These are phyloP conservation scores for Caradrina kadenii DNA, from an alignment of 2,888 invertebrate genomes.

Conservation along the genomic window DNA sequence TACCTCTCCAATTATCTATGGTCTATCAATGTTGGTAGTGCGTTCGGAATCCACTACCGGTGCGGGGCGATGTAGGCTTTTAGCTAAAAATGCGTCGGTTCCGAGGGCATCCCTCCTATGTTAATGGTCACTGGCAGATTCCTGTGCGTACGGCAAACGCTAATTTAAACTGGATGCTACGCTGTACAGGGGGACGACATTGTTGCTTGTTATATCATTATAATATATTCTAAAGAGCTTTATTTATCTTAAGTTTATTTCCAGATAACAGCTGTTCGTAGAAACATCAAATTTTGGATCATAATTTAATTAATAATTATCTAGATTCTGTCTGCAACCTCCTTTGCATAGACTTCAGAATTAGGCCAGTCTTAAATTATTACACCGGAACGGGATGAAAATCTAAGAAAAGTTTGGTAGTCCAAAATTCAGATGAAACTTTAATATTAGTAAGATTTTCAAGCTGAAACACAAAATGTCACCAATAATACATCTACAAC, in stretches of 20 bases:
- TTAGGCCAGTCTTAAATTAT: too few species aligned
- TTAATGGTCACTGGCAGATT: conserved; percentile 79
- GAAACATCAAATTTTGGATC: not conserved
- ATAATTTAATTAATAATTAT: too few species aligned
- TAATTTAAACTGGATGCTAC: conserved; percentile 83
- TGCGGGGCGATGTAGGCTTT: conserved; percentile 70
- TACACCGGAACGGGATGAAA: too few species aligned
- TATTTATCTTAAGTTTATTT: too few species aligned
- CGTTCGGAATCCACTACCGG: conserved; percentile 59
- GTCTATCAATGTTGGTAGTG: conserved; percentile 70
- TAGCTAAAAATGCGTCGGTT: conserved; percentile 75
- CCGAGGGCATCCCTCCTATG: conserved; percentile 79
- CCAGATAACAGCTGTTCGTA: too few species aligned
- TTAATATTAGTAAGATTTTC: not conserved
- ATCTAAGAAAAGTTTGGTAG: too few species aligned
- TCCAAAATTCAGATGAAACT: too few species aligned
- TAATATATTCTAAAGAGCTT: too few species aligned
- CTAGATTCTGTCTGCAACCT: too few species aligned
- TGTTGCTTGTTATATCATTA: conserved; percentile 5
- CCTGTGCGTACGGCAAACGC: conserved; percentile 78
- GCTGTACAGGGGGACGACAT: conserved; percentile 65
- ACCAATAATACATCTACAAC: not conserved
- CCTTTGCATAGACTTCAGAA: too few species aligned
- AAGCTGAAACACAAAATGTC: not conserved
- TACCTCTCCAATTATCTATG: conserved; percentile 64